Conservation (phyloP, 2,888 invertebrate species). For the Nasonovia ribisnigri region DNA sequence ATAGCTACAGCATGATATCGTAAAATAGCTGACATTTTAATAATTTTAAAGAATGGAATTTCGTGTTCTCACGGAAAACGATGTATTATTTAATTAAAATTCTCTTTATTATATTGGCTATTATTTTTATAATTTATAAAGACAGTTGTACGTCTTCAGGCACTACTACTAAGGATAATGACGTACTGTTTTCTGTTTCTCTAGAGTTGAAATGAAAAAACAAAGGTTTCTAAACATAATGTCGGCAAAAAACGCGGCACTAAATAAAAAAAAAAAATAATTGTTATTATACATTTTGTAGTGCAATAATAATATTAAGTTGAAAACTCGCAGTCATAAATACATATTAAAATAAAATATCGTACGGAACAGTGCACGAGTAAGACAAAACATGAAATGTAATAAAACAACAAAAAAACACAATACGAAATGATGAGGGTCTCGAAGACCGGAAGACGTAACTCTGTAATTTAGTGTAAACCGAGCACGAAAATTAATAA, state of each 20-base stretch:
- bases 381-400: background rate
- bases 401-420: background rate
- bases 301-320: background rate
- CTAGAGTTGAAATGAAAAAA: background rate
- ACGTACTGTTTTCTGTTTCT: background rate
- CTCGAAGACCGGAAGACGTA: background rate
- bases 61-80: background rate
- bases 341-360: constrained; percentile 14
- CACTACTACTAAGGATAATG: background rate
- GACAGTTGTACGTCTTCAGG: background rate
- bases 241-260: background rate
- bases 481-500: background rate
- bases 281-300: background rate
- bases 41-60: background rate
- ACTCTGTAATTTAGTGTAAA: background rate
- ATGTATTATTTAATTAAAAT: background rate
- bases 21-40: background rate
- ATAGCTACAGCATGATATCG: background rate
- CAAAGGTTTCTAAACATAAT: background rate
- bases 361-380: background rate
- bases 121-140: background rate
- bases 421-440: background rate
- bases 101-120: background rate
- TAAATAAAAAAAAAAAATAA: background rate
- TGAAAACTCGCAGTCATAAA: background rate